Conservation (phyloP, 2,113 vertebrate genomes). For the Malurus alboscapulatus region DNA sequence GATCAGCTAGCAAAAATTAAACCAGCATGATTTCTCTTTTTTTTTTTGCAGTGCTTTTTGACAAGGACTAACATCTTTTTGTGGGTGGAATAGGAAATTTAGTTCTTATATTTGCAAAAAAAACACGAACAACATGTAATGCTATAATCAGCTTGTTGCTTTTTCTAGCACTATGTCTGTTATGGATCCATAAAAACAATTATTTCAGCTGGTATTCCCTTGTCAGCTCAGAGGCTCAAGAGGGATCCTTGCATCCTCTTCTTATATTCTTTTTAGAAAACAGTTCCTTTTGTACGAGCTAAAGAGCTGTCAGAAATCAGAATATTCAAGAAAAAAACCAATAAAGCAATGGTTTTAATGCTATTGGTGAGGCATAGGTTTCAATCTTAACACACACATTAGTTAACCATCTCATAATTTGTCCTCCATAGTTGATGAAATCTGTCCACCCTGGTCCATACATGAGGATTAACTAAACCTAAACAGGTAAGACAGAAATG, state of each 20-base stretch:
- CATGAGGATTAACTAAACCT: not conserved
- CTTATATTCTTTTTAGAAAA: not conserved
- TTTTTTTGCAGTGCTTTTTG: not conserved
- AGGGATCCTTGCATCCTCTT: not conserved
- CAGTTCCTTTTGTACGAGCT: not conserved
- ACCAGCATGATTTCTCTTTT: not conserved
- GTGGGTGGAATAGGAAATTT: not conserved
- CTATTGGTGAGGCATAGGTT: not conserved
- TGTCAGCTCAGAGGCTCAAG: not conserved
- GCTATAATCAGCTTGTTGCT: not conserved
- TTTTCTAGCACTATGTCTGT: not conserved
- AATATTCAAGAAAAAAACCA: not conserved
- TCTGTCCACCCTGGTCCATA: not conserved
- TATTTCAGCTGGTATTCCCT: not conserved
- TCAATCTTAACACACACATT: not conserved
- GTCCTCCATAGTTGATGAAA: not conserved
- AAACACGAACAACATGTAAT: not conserved
- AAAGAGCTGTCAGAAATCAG: not conserved
- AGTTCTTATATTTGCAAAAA: not conserved
- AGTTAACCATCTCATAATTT: not conserved
- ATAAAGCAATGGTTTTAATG: not conserved
- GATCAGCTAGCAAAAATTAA: not conserved
- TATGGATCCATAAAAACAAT: not conserved
- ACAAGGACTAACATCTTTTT: not conserved
- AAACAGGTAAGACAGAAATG: not conserved